Evolutionary conservation across 2,113 vertebrate genomes (phyloP).

Genomic region (Heterocephalus glaber): DNA sequence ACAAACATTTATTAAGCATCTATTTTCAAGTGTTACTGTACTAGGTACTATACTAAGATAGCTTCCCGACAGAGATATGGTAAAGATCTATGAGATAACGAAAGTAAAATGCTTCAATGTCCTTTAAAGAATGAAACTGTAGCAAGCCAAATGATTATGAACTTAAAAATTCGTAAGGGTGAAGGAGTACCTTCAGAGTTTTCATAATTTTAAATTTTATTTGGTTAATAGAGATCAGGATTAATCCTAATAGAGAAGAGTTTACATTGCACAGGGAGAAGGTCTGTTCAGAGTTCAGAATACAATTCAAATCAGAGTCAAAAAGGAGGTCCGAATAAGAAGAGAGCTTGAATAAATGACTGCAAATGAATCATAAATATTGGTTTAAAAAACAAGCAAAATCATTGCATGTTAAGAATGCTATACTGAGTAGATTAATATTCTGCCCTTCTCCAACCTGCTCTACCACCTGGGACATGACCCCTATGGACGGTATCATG

Average conservation of each 20-base stretch:
- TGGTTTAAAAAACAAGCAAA: background rate
- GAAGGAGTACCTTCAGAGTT: background rate
- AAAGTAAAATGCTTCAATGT: slow-evolving; percentile 3
- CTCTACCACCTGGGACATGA: background rate
- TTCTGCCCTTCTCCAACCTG: background rate
- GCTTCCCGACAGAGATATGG: background rate
- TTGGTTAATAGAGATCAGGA: background rate
- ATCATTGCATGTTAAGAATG: background rate
- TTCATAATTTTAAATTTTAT: slow-evolving; percentile 7
- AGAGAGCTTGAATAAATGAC: background rate
- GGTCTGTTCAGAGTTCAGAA: background rate
- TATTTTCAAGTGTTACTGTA: slow-evolving; percentile 17
- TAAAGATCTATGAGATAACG: slow-evolving; percentile 45
- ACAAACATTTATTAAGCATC: slow-evolving; percentile 56
- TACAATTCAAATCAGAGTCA: background rate
- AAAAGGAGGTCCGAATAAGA: background rate
- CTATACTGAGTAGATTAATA: background rate
- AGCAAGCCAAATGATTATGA: background rate
- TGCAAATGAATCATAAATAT: slow-evolving; percentile 8
- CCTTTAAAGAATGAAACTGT: slow-evolving; percentile 37
- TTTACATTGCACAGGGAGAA: background rate
- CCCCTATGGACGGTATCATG: background rate
- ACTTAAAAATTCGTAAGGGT: background rate
- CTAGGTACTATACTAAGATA: slow-evolving; percentile 14
- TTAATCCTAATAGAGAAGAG: background rate